phyloP scores from a whole-genome alignment of 2,797 vertebrate genomes.

The Anguilla marmorata region DNA sequence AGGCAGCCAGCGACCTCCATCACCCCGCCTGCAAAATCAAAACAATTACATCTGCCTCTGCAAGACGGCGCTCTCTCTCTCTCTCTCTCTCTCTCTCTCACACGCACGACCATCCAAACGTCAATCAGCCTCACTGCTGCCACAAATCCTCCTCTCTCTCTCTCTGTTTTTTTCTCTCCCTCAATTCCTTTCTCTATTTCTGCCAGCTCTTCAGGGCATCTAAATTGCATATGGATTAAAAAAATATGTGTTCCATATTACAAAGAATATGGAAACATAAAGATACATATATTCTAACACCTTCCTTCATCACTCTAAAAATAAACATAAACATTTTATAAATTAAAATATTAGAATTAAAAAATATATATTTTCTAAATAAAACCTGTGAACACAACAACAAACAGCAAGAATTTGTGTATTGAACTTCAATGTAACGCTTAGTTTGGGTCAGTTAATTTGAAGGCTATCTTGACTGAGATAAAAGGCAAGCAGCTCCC shows the following conservation, averaged over 20 bases:
- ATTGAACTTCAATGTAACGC: neutral
- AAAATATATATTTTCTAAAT: neutral
- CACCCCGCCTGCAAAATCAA: neutral
- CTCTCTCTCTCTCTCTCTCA: neutral
- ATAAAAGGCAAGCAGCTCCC: neutral
- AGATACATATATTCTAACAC: neutral
- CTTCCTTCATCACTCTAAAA: neutral
- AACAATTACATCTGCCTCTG: conserved; percentile 21
- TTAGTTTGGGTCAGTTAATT: neutral
- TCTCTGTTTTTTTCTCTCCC: conserved; percentile 21
- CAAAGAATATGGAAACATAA: neutral
- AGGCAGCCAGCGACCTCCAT: neutral
- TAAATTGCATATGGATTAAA: no score
- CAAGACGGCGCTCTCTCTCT: neutral
- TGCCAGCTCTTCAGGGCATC: no score
- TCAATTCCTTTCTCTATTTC: neutral
- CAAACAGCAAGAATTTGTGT: neutral
- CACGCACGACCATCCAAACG: neutral
- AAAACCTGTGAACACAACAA: neutral
- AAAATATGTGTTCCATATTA: neutral
- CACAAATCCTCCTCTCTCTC: neutral
- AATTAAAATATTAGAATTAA: neutral
- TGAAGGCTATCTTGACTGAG: neutral
- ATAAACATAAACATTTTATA: neutral
- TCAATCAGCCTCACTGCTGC: neutral